phyloP scores from a whole-genome alignment of 2,797 vertebrate genomes.

The Brachyalestes nurse region DNA sequence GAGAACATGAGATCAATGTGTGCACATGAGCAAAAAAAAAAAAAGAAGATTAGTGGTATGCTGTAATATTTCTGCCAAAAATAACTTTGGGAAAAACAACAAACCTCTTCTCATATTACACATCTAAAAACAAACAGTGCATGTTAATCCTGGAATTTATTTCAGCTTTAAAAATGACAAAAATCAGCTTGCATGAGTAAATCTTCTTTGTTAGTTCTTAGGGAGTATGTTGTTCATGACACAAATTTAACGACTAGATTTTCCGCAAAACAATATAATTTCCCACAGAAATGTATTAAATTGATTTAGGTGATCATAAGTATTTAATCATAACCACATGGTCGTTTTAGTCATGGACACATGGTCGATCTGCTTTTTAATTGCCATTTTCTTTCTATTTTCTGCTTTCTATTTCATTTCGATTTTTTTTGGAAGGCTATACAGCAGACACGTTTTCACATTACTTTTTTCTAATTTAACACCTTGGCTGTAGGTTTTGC shows the following conservation, averaged over 20 bases:
- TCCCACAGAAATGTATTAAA: background rate
- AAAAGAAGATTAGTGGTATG: background rate
- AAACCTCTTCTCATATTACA: slow-evolving; percentile 17
- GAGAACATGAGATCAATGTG: background rate
- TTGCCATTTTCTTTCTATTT: too few relatives aligned
- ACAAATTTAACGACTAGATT: background rate
- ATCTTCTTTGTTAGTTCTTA: background rate
- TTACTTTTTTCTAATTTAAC: too few relatives aligned
- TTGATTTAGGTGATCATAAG: background rate
- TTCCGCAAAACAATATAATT: background rate
- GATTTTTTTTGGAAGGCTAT: too few relatives aligned
- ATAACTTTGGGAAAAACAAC: background rate
- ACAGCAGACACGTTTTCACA: too few relatives aligned
- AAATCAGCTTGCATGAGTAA: background rate
- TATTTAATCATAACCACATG: background rate
- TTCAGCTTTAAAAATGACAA: slow-evolving; percentile 15
- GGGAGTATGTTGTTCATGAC: background rate
- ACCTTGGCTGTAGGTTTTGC: background rate
- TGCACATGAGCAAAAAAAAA: background rate
- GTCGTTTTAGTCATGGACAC: too few relatives aligned
- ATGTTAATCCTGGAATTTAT: background rate
- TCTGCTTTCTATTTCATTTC: too few relatives aligned
- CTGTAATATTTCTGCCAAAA: slow-evolving; percentile 27
- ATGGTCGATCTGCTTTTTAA: background rate
- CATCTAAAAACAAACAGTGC: slow-evolving; percentile 12